Base-by-base conservation (phyloP, 2,888 invertebrate species). In the Chalcosyrphus nemorum region DNA sequence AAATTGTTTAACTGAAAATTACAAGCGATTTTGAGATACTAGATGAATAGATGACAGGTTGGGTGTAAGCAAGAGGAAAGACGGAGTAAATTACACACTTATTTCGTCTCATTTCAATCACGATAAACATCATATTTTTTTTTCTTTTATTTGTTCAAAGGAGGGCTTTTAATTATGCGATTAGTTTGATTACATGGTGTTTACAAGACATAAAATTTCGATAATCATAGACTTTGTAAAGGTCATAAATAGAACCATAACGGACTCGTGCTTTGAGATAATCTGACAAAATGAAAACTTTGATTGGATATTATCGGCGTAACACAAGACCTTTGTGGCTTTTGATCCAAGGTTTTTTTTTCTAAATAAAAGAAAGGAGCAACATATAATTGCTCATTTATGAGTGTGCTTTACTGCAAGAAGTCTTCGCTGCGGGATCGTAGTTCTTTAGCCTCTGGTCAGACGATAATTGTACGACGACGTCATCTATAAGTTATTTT, bases 11-110 rank as follows among this genome's bases (percentile, higher is more conserved):
- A 43, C 68, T 43, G 43, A 13, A 59, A 61, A 59, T 68, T 76
- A 76, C 76, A 76, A 68, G 68, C 24, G 68, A 76, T 70, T 70
- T 50, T 57, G 63, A 52, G 66, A 76, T 76, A 76, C 57, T 19
- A 29, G 57, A 57, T 29, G 65, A 57, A 52, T 66, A 32, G 65
- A 50, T 57, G 71, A 71, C 47, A 66, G 57, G 32, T 57, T 56
- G 24, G n/a, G 9, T 29, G 11, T 11, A 21, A 29, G 32, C 11
- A 56, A 27, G 21, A 35, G 11, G 17, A 15, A 6, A 21, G 45
- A 52, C 15, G 61, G 47, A 0, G 6, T n/a, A 52, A 56, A 65
- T 54, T 74, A 63, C 45, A 45, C 35, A 56, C 32, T 56, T 15
- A 15, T 43, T 47, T 38, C 52, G 13, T 2, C 15, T 38, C 45